These are phyloP conservation scores for Neomorphus geoffroyi DNA, from an alignment of 2,797 vertebrate species.

Conservation along the genomic window DNA sequence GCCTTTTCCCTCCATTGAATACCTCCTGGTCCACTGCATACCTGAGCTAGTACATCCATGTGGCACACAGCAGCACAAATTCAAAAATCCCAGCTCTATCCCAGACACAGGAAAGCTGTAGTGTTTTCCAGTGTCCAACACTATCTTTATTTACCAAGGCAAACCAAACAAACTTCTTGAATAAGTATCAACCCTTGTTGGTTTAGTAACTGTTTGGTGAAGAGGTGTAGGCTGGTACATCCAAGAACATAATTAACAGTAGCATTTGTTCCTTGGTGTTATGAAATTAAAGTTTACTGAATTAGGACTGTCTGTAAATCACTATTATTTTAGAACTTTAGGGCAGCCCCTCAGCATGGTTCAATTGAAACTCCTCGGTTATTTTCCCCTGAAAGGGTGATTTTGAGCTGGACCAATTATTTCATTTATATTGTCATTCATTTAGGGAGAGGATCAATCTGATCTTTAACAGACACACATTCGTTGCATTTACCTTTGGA, in stretches of 20 bases:
- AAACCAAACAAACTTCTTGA: neutral
- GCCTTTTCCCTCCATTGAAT: fast-evolving
- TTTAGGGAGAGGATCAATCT: neutral
- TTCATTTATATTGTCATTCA: neutral
- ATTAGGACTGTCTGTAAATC: neutral
- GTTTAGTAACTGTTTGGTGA: conserved; percentile 1
- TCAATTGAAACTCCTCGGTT: neutral
- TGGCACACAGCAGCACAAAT: neutral
- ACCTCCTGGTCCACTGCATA: neutral
- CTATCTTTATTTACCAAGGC: conserved; percentile 15
- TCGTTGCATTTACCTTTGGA: neutral
- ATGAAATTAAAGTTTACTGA: neutral
- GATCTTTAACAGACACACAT: neutral
- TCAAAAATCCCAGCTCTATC: neutral
- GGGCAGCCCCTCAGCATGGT: neutral
- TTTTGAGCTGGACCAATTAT: neutral
- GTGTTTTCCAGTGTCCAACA: neutral
- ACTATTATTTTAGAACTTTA: neutral
- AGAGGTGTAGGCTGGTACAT: conserved; percentile 42
- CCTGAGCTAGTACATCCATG: neutral
- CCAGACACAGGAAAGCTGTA: neutral
- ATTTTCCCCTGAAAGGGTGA: neutral
- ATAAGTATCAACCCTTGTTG: neutral
- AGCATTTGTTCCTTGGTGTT: neutral
- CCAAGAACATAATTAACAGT: neutral